Evolutionary conservation across 2,797 vertebrate species (phyloP), one percentile per base, ranked within the genome.

Genomic region (Poeciliopsis gracilis): DNA sequence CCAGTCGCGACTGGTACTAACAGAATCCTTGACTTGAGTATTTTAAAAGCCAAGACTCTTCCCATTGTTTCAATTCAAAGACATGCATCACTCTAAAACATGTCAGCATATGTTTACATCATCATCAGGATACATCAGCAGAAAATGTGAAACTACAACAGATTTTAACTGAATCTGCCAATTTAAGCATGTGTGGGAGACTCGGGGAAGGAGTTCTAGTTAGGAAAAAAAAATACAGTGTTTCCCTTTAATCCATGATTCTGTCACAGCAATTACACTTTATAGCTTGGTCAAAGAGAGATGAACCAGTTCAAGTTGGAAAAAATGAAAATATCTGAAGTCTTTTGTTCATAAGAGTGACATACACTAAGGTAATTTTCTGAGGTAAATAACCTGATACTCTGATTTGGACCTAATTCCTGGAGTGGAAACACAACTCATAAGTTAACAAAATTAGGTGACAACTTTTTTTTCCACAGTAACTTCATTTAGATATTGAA

Each of bases 401-500:
- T 41, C 20, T 41, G 63, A 67, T 41, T 41, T 67, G 36, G 12
- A 23, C 23, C 12, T 53, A 38, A 41, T 6, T 36, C 4, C 5
- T 51, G 25, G 13, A 73, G 30, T 1, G 23, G 33, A 67, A 67
- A 38, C 8, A 66, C 18, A 46, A 66, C 23, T 63, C 30, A 33
- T 5, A 30, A 80, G 45, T 70, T 4, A 2, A 47, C 41, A 71
- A 45, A 80, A 78, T 1, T 23, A 75, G 61, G 18, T 9, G 16
- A 59, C 59, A 71, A 72, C 43, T 76, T 86, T 84, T 51, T 51
- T 78, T 75, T 53, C 45, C 73, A 81, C 38, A 67, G 33, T 70
- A 63, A 80, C 77, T 78, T 78, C 45, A 77, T 86, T 89, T 82
- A 83, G 85, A 86, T 77, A 79, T 63, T 23, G 46, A 25, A 80